A percentile compares a stretch with the other conserved stretches of the same genome.
Conservation (phyloP, 1,140 invertebrate genomes). For the Probaryconus sp. region DNA sequence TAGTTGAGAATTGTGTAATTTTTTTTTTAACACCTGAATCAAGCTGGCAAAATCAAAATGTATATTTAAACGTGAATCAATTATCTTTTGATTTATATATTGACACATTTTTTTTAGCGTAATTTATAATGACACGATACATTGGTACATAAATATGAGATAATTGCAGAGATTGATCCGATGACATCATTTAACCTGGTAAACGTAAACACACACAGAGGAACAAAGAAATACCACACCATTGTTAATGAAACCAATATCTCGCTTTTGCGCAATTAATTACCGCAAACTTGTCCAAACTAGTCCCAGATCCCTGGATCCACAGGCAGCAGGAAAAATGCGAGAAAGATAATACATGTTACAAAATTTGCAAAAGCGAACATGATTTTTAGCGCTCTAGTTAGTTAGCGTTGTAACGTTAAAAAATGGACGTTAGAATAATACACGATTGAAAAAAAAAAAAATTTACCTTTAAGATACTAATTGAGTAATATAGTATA, state of each 20-base stretch:
- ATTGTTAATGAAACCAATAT: conserved; percentile 57
- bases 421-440: neutral
- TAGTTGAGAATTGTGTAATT: too few relatives aligned
- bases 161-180: conserved; percentile 2
- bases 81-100: too few relatives aligned
- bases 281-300: conserved; percentile 76
- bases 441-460: conserved; percentile 1
- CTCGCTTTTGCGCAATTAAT: conserved; percentile 63
- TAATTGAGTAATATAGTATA: too few relatives aligned
- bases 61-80: too few relatives aligned
- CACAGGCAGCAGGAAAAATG: conserved; percentile 64
- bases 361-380: conserved; percentile 20
- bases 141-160: neutral
- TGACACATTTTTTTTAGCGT: too few relatives aligned
- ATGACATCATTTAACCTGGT: conserved; percentile 2
- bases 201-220: conserved; percentile 1
- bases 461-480: too few relatives aligned
- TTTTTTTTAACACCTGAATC: too few relatives aligned
- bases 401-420: conserved; percentile 7
- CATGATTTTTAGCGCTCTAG: neutral
- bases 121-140: neutral
- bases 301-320: conserved; percentile 69
- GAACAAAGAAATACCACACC: conserved; percentile 29
- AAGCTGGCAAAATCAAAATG: too few relatives aligned
- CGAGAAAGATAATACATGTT: conserved; percentile 35